These are phyloP conservation scores for Clostera curtula DNA, from an alignment of 2,888 invertebrate species.

Conservation along the genomic window DNA sequence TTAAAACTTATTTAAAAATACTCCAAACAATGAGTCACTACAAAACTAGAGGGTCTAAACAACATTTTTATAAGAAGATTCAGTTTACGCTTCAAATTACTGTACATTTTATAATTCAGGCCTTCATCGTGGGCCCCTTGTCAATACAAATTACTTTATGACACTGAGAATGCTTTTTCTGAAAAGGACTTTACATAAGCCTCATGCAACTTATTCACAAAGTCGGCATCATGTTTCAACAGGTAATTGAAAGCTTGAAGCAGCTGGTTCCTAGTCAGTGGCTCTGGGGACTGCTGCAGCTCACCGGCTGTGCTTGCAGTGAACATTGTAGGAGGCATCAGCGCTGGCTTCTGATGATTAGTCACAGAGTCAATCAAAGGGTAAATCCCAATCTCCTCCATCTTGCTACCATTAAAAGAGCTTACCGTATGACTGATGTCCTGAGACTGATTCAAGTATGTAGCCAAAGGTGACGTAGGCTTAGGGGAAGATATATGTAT, in stretches of 20 bases:
- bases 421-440: constrained; percentile 50
- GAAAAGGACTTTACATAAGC: constrained; percentile 92
- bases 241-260: constrained; percentile 92
- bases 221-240: constrained; percentile 89
- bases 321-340: constrained; percentile 93
- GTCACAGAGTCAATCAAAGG: constrained; percentile 48
- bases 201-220: constrained; percentile 92
- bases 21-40: constrained; percentile 60
- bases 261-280: constrained; percentile 90
- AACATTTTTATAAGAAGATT: constrained; percentile 52
- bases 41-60: constrained; percentile 60
- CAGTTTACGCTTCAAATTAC: constrained; percentile 32
- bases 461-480: constrained; percentile 71
- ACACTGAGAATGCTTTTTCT: constrained; percentile 73
- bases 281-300: constrained; percentile 74
- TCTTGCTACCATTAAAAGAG: constrained; percentile 47
- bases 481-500: constrained; percentile 73
- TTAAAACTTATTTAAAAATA: constrained; percentile 72
- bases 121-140: constrained; percentile 39
- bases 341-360: constrained; percentile 79
- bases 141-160: constrained; percentile 50
- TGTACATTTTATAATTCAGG: constrained; percentile 13
- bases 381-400: constrained; percentile 47
- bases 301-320: constrained; percentile 74
- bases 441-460: constrained; percentile 69